Evolutionary conservation across 2,888 invertebrate species (phyloP).

Genomic region (Drosophila differens): DNA sequence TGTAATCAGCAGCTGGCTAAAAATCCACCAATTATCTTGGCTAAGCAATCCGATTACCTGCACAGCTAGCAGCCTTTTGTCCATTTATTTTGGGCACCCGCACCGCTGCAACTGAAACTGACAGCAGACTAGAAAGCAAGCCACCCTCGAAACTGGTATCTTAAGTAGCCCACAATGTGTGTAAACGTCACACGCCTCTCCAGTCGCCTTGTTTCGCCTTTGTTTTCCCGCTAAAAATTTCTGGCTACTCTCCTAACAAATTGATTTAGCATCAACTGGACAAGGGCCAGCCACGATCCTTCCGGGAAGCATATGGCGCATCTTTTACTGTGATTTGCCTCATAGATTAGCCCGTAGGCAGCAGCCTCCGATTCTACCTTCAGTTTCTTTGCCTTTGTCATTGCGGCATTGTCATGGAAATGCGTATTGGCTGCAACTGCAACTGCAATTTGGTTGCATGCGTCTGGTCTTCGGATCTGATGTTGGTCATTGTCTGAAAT

Average conservation of each 20-base stretch:
- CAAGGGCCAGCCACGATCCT: slow-evolving; percentile 49
- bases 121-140: slow-evolving; percentile 16
- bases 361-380: slow-evolving; percentile 16
- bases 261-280: slow-evolving; percentile 69
- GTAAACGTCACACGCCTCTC: slow-evolving; percentile 83
- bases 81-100: slow-evolving; percentile 51
- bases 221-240: slow-evolving; percentile 57
- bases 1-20: slow-evolving; percentile 47
- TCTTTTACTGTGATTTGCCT: slow-evolving; percentile 70
- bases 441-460: slow-evolving; percentile 35
- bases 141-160: slow-evolving; percentile 62
- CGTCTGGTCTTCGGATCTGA: slow-evolving; percentile 21
- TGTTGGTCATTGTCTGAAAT: slow-evolving; percentile 67
- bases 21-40: slow-evolving; percentile 81
- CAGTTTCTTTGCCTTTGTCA: slow-evolving; percentile 50
- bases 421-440: slow-evolving; percentile 52
- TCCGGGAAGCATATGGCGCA: slow-evolving; percentile 57
- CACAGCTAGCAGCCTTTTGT: slow-evolving; percentile 55
- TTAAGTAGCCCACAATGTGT: slow-evolving; percentile 68
- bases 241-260: slow-evolving; percentile 65
- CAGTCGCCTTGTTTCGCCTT: slow-evolving; percentile 56
- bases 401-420: slow-evolving; percentile 69
- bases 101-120: slow-evolving; percentile 21
- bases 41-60: slow-evolving; percentile 79
- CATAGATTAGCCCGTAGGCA: slow-evolving; percentile 65